Conservation (phyloP, 2,113 vertebrate genomes). For the Stigmatopora argus region DNA sequence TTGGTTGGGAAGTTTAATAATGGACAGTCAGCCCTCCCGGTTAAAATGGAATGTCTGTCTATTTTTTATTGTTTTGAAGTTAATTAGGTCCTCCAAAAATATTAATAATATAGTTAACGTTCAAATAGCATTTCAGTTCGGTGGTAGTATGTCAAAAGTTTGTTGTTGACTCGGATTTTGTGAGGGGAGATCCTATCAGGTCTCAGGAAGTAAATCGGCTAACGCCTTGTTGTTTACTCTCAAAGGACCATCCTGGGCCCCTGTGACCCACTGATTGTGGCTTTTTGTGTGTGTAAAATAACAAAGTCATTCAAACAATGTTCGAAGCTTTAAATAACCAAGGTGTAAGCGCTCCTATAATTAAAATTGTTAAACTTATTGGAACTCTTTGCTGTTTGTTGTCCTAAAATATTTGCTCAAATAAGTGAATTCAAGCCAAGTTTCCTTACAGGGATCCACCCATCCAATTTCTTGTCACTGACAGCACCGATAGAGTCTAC, state of each 20-base stretch:
- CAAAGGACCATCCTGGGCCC: slow-evolving; percentile 36
- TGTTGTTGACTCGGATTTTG: slow-evolving; percentile 58
- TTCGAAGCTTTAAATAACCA: background rate
- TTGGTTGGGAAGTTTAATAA: too few relatives aligned
- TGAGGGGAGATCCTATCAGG: slow-evolving; percentile 58
- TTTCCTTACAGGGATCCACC: background rate
- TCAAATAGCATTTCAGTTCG: background rate
- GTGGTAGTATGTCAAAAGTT: slow-evolving; percentile 35
- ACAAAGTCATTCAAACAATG: slow-evolving; percentile 12
- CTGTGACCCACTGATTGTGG: slow-evolving; percentile 38
- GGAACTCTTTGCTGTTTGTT: background rate
- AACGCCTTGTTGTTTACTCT: slow-evolving; percentile 66
- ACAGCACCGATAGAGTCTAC: too few relatives aligned
- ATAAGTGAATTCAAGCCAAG: slow-evolving; percentile 6
- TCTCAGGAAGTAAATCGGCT: slow-evolving; percentile 62
- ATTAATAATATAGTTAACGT: background rate
- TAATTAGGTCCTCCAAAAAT: background rate
- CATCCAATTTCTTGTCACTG: too few relatives aligned
- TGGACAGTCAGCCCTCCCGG: too few relatives aligned
- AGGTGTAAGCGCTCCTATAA: background rate
- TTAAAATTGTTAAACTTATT: background rate
- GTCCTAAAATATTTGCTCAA: background rate
- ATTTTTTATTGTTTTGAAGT: background rate
- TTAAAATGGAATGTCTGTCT: too few relatives aligned
- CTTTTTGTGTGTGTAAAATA: slow-evolving; percentile 8